Evolutionary conservation across 53 echinoderm and acorn worm species (phyloP).

Genomic region (Stichopus horrens): DNA sequence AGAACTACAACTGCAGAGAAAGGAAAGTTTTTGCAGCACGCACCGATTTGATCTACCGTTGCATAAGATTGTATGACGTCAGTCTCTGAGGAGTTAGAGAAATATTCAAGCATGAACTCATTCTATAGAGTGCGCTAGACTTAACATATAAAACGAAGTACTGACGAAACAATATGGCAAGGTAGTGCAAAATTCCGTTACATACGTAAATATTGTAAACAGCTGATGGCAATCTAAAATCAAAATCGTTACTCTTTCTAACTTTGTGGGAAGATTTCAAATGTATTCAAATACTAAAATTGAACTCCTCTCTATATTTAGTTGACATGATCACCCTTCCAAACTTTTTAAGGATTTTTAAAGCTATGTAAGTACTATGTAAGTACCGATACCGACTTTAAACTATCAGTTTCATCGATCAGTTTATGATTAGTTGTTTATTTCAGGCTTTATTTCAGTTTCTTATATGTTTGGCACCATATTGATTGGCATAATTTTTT

Average conservation of each 20-base stretch:
- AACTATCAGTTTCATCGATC: neutral
- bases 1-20: constrained; percentile 11
- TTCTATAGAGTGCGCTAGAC: neutral
- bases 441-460: constrained; percentile 1
- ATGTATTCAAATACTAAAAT: neutral
- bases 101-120: neutral
- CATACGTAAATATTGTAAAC: neutral
- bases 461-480: neutral
- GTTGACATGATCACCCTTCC: no score
- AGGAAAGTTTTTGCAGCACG: neutral
- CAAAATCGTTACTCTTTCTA: neutral
- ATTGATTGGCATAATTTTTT: no score
- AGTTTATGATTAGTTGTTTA: neutral
- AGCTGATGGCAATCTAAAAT: neutral
- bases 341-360: neutral
- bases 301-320: no score
- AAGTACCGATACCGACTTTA: neutral
- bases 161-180: constrained; percentile 28
- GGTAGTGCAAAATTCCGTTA: constrained; percentile 17
- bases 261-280: neutral
- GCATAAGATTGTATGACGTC: neutral
- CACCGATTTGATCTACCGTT: neutral
- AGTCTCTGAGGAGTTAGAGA: neutral
- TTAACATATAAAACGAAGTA: constrained; percentile 19
- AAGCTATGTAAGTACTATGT: neutral